phyloP scores from a whole-genome alignment of 2,888 invertebrate species.

The Galeruca laticollis region DNA sequence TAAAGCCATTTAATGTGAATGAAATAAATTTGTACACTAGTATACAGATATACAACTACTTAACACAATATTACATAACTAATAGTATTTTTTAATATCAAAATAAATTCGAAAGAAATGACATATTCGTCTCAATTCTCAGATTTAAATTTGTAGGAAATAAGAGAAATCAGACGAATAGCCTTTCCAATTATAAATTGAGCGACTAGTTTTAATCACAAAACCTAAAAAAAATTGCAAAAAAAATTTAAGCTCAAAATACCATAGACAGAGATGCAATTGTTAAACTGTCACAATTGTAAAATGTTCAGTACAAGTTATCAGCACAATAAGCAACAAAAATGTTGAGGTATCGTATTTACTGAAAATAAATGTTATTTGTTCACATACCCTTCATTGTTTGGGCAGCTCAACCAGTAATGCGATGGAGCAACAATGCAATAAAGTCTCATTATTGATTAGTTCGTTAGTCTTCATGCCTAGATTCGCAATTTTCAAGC shows the following conservation, averaged over 20 bases:
- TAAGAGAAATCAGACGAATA: conserved; percentile 35
- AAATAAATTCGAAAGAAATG: conserved; percentile 48
- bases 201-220: conserved; percentile 66
- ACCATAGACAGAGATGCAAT: conserved; percentile 16
- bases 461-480: too few species aligned
- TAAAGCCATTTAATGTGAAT: conserved; percentile 57
- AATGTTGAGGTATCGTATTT: too few species aligned
- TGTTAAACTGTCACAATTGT: not conserved
- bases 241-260: conserved; percentile 41
- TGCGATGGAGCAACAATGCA: too few species aligned
- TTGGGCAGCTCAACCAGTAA: too few species aligned
- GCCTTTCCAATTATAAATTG: conserved; percentile 52
- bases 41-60: conserved; percentile 59
- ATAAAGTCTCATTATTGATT: too few species aligned
- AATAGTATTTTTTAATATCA: conserved; percentile 53
- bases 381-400: too few species aligned
- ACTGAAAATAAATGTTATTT: too few species aligned
- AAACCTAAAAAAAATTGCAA: conserved; percentile 60
- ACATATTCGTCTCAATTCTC: conserved; percentile 37
- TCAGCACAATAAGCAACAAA: too few species aligned
- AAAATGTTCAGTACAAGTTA: too few species aligned
- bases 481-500: too few species aligned
- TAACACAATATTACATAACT: conserved; percentile 52
- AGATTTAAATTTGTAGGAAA: conserved; percentile 48
- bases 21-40: conserved; percentile 63